Evolutionary conservation across 2,113 vertebrate genomes (phyloP), one percentile per base, ranked within the genome.

Genomic region (Malurus elegans): DNA sequence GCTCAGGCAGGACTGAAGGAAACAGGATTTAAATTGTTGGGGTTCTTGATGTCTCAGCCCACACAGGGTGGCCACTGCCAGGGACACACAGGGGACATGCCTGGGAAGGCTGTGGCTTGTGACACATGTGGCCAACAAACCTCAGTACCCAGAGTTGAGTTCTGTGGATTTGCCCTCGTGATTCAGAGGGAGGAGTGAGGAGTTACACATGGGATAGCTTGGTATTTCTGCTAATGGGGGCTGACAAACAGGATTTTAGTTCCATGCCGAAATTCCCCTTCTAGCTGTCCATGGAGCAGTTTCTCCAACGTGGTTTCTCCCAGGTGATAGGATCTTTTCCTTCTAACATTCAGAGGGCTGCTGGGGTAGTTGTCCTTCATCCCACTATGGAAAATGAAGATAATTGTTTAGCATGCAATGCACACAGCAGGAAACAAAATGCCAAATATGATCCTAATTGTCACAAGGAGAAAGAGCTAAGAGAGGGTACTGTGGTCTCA

Each of bases 1-100:
- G 18, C 29, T 53, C 32, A 47, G 36, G 42, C 25, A 50, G 42
- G 57, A 65, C 24, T 1, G 0, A 86, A 38, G 38, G 38, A 38
- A 38, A 38, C 38, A 38, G 38, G 38, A 38, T 38, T 38, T 38
- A 38, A 38, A 38, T 38, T 38, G 19, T 12, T 14, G 0, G 0
- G 9, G 9, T 51, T 78, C 51, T 74, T 24, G 36, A 40, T 4
- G 0, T 71, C 47, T 65, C 61, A 78, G 31, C 44, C 32, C 10
- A 24, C 18, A 2, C 19, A 32, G 8, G 17, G n/a, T 45, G 28
- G 23, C 36, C 53, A 34, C 58, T 69, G n/a, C 44, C 40, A 69
- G 60, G 32, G 47, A 44, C 56, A 65, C 60, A 18, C 6, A 28
- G 8, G 15, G 8, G 17, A 51, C 8, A 1, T 16, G 25, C 6